Percentiles rank a stretch among this genome's conserved stretches.
These are phyloP conservation scores for Cryptotis parvus DNA, from an alignment of 2,113 vertebrate genomes.

Conservation along the genomic window DNA sequence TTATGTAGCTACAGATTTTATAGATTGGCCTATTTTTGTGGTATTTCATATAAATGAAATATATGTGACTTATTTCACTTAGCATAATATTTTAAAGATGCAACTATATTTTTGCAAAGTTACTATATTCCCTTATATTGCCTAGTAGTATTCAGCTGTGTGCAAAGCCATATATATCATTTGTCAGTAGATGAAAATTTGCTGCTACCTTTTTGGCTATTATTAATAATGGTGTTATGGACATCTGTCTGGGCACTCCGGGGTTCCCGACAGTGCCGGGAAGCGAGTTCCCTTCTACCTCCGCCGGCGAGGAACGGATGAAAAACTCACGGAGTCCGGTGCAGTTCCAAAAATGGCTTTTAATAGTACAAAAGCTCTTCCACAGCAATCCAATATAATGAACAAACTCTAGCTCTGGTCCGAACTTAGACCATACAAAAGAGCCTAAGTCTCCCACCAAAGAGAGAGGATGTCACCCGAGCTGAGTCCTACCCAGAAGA, in stretches of 20 bases:
- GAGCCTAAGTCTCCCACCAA: too few species aligned
- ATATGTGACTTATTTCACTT: neutral
- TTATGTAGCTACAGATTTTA: neutral
- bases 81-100: conserved; percentile 11
- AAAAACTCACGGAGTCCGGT: too few species aligned
- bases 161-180: neutral
- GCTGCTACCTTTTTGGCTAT: neutral
- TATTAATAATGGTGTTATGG: neutral
- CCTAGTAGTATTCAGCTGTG: neutral
- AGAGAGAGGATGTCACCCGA: too few species aligned
- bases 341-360: too few species aligned
- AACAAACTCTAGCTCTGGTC: too few species aligned
- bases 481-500: too few species aligned
- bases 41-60: neutral
- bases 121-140: conserved; percentile 1
- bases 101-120: neutral
- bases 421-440: too few species aligned
- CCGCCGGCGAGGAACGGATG: too few species aligned
- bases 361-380: too few species aligned
- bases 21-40: neutral
- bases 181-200: neutral
- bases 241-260: neutral
- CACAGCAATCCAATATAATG: too few species aligned
- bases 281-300: too few species aligned
- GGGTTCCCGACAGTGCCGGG: too few species aligned